Evolutionary conservation across 1,140 invertebrate species (phyloP).

Genomic region (Coelopa frigida): DNA sequence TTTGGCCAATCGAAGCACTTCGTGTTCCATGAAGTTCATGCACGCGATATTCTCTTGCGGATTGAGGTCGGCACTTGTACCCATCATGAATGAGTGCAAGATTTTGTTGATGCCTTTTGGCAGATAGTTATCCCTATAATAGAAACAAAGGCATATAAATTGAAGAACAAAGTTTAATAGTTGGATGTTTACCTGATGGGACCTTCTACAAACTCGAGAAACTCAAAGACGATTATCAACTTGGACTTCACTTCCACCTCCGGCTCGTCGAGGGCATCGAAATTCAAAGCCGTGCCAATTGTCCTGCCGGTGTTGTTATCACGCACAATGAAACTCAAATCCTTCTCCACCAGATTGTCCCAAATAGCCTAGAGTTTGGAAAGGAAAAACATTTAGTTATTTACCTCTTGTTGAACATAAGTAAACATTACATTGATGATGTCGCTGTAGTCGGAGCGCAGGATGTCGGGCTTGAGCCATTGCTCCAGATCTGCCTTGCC

Average conservation of each 20-base stretch:
- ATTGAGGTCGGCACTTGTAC: constrained; percentile 55
- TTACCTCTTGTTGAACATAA: neutral
- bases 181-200: constrained; percentile 56
- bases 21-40: constrained; percentile 69
- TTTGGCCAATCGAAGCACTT: constrained; percentile 59
- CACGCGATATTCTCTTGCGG: constrained; percentile 67
- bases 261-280: constrained; percentile 71
- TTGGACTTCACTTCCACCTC: constrained; percentile 59
- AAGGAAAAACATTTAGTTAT: constrained; percentile 3
- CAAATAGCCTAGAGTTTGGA: constrained; percentile 48
- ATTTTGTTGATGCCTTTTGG: constrained; percentile 62
- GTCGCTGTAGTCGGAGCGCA: constrained; percentile 57
- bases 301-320: constrained; percentile 32
- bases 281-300: constrained; percentile 65
- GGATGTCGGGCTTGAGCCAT: constrained; percentile 60
- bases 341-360: constrained; percentile 56
- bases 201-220: constrained; percentile 67
- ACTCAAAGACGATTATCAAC: constrained; percentile 66
- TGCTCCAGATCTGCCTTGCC: constrained; percentile 75
- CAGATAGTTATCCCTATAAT: constrained; percentile 51
- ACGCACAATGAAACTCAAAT: constrained; percentile 62
- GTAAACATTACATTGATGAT: constrained; percentile 50
- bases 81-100: constrained; percentile 82
- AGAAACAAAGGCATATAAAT: neutral
- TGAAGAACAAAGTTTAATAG: neutral